Conservation (phyloP, 2,888 invertebrate species). For the Leptopilina syphax region DNA sequence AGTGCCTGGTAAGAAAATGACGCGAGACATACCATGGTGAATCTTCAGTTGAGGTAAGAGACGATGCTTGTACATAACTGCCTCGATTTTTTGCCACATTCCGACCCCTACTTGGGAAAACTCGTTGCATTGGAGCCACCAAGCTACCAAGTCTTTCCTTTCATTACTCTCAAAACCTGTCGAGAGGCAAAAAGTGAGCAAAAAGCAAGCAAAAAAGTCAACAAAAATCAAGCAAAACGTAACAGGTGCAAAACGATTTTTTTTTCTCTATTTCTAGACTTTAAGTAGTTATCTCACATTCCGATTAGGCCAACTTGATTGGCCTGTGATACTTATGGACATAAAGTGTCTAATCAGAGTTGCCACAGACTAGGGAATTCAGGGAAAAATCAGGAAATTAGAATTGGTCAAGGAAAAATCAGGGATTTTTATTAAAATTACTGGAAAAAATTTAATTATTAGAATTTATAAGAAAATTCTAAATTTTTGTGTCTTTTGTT, state of each 20-base stretch:
- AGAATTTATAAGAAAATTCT: no score
- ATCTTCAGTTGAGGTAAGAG: constrained; percentile 41
- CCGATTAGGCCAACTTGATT: no score
- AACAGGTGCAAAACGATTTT: constrained; percentile 25
- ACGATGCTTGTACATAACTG: constrained; percentile 25
- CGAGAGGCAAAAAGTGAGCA: neutral
- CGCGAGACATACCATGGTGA: constrained; percentile 48
- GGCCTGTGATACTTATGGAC: no score
- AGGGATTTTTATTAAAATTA: no score
- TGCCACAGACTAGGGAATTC: no score
- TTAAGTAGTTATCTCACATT: constrained; percentile 10
- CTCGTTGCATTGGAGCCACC: constrained; percentile 33
- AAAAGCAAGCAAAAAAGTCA: no score
- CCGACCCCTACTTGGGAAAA: constrained; percentile 44
- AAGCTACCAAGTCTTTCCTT: constrained; percentile 15
- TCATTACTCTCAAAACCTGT: constrained; percentile 30
- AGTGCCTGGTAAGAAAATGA: constrained; percentile 51
- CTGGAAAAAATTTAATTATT: no score
- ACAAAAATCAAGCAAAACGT: neutral
- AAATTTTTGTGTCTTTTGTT: no score
- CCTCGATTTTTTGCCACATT: constrained; percentile 42
- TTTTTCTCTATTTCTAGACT: constrained; percentile 27
- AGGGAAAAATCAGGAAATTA: no score
- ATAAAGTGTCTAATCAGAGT: no score
- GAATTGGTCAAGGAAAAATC: no score